Evolutionary conservation across 2,113 vertebrate species (phyloP), one percentile per base, ranked within the genome.

Genomic region (Entosphenus tridentatus): DNA sequence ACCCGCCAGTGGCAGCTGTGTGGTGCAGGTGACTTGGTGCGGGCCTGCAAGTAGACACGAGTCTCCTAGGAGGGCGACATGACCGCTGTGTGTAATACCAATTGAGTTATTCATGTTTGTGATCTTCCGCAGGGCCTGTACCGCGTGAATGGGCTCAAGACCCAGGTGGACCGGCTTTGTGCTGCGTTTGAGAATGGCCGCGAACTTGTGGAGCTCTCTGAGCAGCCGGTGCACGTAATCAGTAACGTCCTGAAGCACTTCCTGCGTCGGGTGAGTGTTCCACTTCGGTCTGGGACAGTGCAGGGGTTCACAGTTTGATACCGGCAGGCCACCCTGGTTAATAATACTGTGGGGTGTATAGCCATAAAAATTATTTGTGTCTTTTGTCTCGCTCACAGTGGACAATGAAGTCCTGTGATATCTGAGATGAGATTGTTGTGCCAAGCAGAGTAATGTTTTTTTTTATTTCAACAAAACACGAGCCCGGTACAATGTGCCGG

Each of bases 201-300:
- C 70, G 78, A 82, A 1, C 75, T 88, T 72, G 85, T 91, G 72
- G 89, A 96, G 68, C 82, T 96, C 17, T 85, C 88, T 0, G 86
- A 89, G 39, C 80, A 82, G 70, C 92, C 87, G 0, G 88, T 89
- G 1, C 91, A 96, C 2, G 91, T 95, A 67, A 78, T 96, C 78
- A 84, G 86, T 0, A 82, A 84, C 0, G 80, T 88, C 67, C 84
- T 96, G 12, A 96, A 95, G 76, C 82, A 88, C 68, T 96, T 93
- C 77, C 83, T 96, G 67, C 91, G 91, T 74, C 86, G 89, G 79
- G 91, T 95, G 79, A 57, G 75, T 1, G 9, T 62, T 0, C 0
- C 10, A 2, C 56, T 7, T 69, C 14, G 2, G 39, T 58, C n/a
- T 6, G 14, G 17, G n/a, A 18, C n/a, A 69, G 13, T 13, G 55